Evolutionary conservation across 2,113 vertebrate species (phyloP).

Genomic region (Syngnathus floridae): DNA sequence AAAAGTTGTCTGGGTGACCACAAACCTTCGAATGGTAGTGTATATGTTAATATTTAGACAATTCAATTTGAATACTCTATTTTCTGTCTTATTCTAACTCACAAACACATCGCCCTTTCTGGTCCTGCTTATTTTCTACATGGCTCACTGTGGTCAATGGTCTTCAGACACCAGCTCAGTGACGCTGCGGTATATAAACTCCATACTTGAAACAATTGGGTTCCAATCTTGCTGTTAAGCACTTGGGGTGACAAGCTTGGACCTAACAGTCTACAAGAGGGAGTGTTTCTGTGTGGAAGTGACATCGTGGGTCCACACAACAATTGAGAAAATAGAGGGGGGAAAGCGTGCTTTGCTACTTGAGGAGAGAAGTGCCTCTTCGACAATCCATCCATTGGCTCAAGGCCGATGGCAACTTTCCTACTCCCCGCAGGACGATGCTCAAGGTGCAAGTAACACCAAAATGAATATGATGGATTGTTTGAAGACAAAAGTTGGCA

Average conservation of each 20-base stretch:
- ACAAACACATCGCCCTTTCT: background rate
- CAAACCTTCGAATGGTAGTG: too few species aligned
- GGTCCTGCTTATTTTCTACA: background rate
- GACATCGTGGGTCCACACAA: background rate
- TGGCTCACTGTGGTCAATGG: background rate
- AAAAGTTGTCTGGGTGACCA: too few species aligned
- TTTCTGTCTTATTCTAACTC: background rate
- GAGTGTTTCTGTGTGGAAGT: background rate
- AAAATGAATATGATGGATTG: background rate
- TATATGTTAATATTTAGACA: background rate
- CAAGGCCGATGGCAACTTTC: background rate
- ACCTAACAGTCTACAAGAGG: background rate
- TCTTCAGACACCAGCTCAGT: background rate
- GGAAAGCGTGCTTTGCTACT: background rate
- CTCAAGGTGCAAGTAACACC: background rate
- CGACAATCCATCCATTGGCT: background rate
- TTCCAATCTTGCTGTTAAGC: background rate
- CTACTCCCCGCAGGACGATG: background rate
- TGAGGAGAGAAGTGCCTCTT: background rate
- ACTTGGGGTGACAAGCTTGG: background rate
- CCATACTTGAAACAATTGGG: constrained; percentile 1
- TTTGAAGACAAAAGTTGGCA: too few species aligned
- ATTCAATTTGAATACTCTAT: background rate
- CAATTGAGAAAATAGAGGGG: constrained; percentile 4
- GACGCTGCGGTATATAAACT: background rate